Evolutionary conservation across 53 echinoderm and acorn worm genomes (phyloP).

Genomic region (Temnopleurus reevesii): DNA sequence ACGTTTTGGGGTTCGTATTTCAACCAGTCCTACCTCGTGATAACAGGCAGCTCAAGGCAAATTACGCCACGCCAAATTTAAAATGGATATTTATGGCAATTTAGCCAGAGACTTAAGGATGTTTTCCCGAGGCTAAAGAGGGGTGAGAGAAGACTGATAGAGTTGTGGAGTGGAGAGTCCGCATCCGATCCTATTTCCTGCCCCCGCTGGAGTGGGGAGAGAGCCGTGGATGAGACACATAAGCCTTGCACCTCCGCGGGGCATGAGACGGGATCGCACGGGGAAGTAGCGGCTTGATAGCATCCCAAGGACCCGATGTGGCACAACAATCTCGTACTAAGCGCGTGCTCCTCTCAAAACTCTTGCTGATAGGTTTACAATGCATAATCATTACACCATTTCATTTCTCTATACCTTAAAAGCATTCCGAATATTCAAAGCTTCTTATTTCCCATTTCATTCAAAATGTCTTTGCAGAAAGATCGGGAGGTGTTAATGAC

Average conservation of each 20-base stretch:
- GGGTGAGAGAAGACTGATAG: background rate
- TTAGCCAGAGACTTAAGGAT: conserved; percentile 53
- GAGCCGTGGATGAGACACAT: conserved; percentile 19
- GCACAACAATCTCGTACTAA: background rate
- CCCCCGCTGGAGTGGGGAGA: background rate
- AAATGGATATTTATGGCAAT: conserved; percentile 65
- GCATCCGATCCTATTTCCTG: conserved; percentile 47
- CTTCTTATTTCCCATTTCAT: background rate
- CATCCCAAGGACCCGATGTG: conserved; percentile 8
- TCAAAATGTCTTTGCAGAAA: too few relatives aligned
- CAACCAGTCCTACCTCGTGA: conserved; percentile 14
- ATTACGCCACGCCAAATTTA: conserved; percentile 32
- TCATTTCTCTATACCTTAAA: background rate
- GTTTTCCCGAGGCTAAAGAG: conserved; percentile 55
- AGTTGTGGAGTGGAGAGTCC: conserved; percentile 22
- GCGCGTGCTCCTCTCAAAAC: background rate
- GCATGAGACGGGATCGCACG: conserved; percentile 44
- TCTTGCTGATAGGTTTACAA: conserved; percentile 34
- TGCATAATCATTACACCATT: background rate
- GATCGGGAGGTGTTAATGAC: too few relatives aligned
- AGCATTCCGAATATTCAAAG: background rate
- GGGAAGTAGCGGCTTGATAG: conserved; percentile 51
- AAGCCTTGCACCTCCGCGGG: conserved; percentile 48
- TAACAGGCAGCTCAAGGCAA: conserved; percentile 27
- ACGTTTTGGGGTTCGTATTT: background rate